phyloP scores from a whole-genome alignment of 2,888 invertebrate genomes.

The Drosophila imparisetae region DNA sequence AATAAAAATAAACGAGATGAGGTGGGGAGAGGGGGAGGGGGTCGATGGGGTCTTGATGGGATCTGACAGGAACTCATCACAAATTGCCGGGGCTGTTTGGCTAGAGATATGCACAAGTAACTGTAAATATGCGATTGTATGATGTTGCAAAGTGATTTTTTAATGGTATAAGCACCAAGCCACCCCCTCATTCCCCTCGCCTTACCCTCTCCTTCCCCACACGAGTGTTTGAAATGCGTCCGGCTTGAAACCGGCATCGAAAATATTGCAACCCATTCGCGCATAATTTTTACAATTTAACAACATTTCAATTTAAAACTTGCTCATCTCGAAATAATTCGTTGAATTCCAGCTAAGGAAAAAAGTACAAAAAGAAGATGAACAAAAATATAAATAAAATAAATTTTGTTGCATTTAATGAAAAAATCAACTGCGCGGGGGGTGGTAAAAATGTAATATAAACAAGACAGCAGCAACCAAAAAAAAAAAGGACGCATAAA shows the following conservation, averaged over 20 bases:
- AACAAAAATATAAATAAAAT: slow-evolving; percentile 21
- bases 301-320: slow-evolving; percentile 46
- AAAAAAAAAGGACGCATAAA: slow-evolving; percentile 24
- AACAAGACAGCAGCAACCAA: slow-evolving; percentile 35
- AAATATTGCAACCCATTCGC: slow-evolving; percentile 48
- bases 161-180: slow-evolving; percentile 43
- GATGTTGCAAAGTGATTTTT: slow-evolving; percentile 43
- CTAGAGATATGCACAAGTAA: slow-evolving; percentile 53
- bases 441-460: slow-evolving; percentile 50
- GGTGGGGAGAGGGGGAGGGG: background rate
- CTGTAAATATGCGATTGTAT: slow-evolving; percentile 29
- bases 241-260: slow-evolving; percentile 37
- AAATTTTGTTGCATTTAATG: slow-evolving; percentile 63
- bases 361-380: slow-evolving; percentile 6
- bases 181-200: background rate
- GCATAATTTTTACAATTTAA: slow-evolving; percentile 40
- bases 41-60: background rate
- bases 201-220: background rate
- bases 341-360: slow-evolving; percentile 31
- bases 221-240: slow-evolving; percentile 22
- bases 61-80: slow-evolving; percentile 21
- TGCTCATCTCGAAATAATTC: slow-evolving; percentile 68
- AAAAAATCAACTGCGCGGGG: slow-evolving; percentile 45
- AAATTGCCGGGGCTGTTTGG: slow-evolving; percentile 39
- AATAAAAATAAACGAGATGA: slow-evolving; percentile 62